Evolutionary conservation across 2,113 vertebrate genomes (phyloP), one percentile per base, ranked within the genome.

Genomic region (Cichladusa arquata): DNA sequence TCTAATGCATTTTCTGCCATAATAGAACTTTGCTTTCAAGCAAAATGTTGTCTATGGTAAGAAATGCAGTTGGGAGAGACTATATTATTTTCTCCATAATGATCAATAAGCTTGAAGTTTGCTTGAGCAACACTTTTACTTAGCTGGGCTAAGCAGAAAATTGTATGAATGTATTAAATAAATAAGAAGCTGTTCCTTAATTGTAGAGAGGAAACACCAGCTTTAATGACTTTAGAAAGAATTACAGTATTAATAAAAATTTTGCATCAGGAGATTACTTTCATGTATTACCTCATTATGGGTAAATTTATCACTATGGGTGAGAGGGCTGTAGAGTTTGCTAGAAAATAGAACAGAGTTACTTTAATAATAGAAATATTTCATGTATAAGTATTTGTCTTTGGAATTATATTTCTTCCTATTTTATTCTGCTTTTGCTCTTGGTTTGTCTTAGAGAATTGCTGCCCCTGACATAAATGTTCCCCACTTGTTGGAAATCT

Each of bases 221-320:
- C 64, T 86, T 78, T 86, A 95, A 93, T 60, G 60, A 69, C 34
- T 71, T 88, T 31, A 77, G 47, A 60, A 90, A 94, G 88, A 95
- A 66, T 92, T 88, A 97, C 44, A 53, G 29, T 77, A 91, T 84
- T 90, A 93, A 97, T 96, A 88, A 95, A 92, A 72, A 54, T 54
- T 85, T 88, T 82, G 31, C 12, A 26, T 53, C n/a, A 71, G 67
- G 11, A 95, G 57, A 78, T 76, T 90, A 91, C 50, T 95, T 92
- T 85, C 81, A 82, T 31, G 3, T 62, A 44, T 92, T 93, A 65
- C 12, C 58, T 95, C 47, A 71, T 93, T 95, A 80, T 33, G 16
- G 23, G 14, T 51, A 73, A 94, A 96, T 86, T 69, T 95, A 72
- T 70, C 8, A 22, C 54, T 82, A 61, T 86, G 33, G 7, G 8